Conservation (phyloP, 2,797 vertebrate species). For the Coreius guichenoti region DNA sequence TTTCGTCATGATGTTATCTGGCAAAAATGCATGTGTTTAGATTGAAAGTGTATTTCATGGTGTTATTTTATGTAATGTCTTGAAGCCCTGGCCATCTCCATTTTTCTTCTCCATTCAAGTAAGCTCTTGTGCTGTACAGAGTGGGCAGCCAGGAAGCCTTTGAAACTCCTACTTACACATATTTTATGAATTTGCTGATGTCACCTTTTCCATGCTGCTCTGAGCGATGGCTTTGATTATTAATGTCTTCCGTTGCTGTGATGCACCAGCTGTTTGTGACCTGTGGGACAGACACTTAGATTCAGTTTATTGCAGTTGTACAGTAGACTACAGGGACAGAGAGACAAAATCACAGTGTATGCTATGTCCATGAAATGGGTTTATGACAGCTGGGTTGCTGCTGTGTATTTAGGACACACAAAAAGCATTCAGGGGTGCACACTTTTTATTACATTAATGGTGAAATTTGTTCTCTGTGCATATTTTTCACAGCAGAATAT, state of each 20-base stretch:
- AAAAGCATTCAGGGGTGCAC: background rate
- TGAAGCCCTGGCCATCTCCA: background rate
- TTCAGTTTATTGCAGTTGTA: constrained; percentile 40
- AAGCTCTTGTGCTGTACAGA: background rate
- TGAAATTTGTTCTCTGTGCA: background rate
- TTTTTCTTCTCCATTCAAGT: constrained; percentile 18
- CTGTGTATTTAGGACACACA: background rate
- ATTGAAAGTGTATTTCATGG: background rate
- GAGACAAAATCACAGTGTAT: constrained; percentile 13
- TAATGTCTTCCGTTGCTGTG: constrained; percentile 59
- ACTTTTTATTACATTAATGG: background rate
- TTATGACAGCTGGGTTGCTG: background rate
- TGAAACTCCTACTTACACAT: constrained; percentile 35
- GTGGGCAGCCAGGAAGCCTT: constrained; percentile 34
- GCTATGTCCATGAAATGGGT: constrained; percentile 9
- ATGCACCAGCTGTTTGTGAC: constrained; percentile 47
- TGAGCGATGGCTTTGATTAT: constrained; percentile 55
- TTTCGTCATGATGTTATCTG: background rate
- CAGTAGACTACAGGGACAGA: constrained; percentile 18
- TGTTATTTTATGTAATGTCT: background rate
- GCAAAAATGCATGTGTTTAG: constrained; percentile 29
- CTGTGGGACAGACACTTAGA: constrained; percentile 32
- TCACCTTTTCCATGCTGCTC: constrained; percentile 55
- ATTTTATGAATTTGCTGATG: constrained; percentile 58
- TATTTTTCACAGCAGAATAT: background rate